These are phyloP conservation scores for Polypedilum vanderplanki DNA, from an alignment of 1,140 invertebrate species.

Conservation along the genomic window DNA sequence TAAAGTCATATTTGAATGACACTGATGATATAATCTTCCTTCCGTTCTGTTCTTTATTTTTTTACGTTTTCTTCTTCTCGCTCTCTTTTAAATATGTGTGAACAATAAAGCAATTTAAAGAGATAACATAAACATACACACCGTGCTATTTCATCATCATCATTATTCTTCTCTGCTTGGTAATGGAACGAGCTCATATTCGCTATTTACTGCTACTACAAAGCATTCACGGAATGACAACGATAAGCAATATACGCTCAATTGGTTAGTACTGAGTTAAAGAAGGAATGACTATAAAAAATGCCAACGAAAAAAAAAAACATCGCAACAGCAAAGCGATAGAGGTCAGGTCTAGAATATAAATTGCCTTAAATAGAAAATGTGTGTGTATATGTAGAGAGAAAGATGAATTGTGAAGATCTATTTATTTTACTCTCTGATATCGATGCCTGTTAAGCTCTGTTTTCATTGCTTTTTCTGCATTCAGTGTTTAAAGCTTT, in stretches of 20 bases:
- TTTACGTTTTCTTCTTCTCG: neutral
- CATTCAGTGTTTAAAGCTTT: neutral
- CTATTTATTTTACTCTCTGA: neutral
- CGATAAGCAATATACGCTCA: neutral
- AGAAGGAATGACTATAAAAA: neutral
- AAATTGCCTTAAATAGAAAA: neutral
- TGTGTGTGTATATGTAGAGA: neutral
- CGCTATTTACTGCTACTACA: too few relatives aligned
- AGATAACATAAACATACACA: neutral
- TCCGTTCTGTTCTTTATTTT: neutral
- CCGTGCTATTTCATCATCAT: neutral
- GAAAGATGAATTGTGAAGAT: conserved; percentile 5
- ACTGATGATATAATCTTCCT: neutral
- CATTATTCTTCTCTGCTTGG: neutral
- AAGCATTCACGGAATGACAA: neutral
- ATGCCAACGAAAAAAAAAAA: neutral
- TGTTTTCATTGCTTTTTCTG: neutral
- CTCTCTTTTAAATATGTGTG: conserved; percentile 8
- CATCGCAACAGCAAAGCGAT: neutral
- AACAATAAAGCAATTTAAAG: conserved; percentile 14
- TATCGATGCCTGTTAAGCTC: too few relatives aligned
- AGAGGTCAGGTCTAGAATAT: neutral
- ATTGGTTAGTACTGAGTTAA: neutral
- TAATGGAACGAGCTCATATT: too few relatives aligned
- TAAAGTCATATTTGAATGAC: neutral